A percentile compares a stretch with the other conserved stretches of the same genome.
Conservation (phyloP, 1,140 invertebrate species). For the Drosophila ironensis region DNA sequence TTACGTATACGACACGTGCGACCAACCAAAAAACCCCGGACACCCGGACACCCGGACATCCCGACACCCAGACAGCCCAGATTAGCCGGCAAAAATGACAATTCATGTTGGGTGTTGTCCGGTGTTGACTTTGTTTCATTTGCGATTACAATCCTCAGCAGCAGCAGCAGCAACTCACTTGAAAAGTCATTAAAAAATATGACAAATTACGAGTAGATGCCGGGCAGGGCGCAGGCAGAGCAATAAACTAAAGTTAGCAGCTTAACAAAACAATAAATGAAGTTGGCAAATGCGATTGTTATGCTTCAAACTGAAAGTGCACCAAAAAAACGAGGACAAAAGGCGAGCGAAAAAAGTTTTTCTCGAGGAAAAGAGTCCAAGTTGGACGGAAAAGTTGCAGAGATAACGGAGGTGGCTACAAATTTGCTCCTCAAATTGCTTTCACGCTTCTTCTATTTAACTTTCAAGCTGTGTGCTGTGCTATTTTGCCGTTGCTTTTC, state of each 20-base stretch:
- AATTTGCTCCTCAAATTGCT: slow-evolving; percentile 49
- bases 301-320: slow-evolving; percentile 45
- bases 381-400: slow-evolving; percentile 63
- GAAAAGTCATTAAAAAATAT: slow-evolving; percentile 78
- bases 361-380: slow-evolving; percentile 53
- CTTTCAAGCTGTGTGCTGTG: slow-evolving; percentile 51
- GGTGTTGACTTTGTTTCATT: slow-evolving; percentile 53
- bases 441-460: slow-evolving; percentile 65
- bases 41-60: slow-evolving; percentile 6
- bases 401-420: slow-evolving; percentile 34
- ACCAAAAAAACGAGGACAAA: slow-evolving; percentile 27
- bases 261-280: slow-evolving; percentile 80
- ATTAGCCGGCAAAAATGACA: slow-evolving; percentile 55
- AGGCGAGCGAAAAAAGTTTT: slow-evolving; percentile 31
- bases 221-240: slow-evolving; percentile 4
- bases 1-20: slow-evolving; percentile 59
- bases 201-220: slow-evolving; percentile 76
- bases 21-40: slow-evolving; percentile 14
- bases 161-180: slow-evolving; percentile 60
- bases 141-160: slow-evolving; percentile 42
- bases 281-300: slow-evolving; percentile 78
- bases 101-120: slow-evolving; percentile 21
- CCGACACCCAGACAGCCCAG: slow-evolving; percentile 48
- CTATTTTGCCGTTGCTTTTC: background rate
- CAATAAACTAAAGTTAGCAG: slow-evolving; percentile 79